phyloP scores from a whole-genome alignment of 1,140 invertebrate species.

The Armadillidium nasatum region DNA sequence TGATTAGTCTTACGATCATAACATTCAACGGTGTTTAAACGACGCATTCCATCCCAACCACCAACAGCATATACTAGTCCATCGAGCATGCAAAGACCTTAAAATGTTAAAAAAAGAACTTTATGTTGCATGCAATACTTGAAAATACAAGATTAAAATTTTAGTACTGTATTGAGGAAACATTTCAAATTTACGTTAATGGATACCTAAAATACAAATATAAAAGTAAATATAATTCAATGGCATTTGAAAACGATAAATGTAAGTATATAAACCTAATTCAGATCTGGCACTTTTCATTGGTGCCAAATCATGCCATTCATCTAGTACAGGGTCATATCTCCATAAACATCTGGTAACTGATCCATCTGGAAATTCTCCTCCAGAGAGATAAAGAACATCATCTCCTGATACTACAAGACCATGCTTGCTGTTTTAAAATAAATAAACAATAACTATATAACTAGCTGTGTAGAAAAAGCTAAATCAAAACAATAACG shows the following conservation, averaged over 20 bases:
- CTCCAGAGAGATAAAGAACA: slow-evolving; percentile 57
- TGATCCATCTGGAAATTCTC: slow-evolving; percentile 58
- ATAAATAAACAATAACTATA: too few species aligned
- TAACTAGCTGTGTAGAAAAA: too few species aligned
- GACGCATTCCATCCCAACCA: slow-evolving; percentile 75
- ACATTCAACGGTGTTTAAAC: slow-evolving; percentile 68
- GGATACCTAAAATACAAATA: too few species aligned
- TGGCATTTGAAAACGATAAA: too few species aligned
- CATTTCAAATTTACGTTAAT: too few species aligned
- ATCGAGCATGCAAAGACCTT: slow-evolving; percentile 61
- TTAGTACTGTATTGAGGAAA: too few species aligned
- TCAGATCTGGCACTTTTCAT: slow-evolving; percentile 55
- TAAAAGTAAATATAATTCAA: too few species aligned
- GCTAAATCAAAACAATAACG: too few species aligned
- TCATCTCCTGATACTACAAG: slow-evolving; percentile 56
- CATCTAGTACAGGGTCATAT: slow-evolving; percentile 56
- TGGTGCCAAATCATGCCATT: slow-evolving; percentile 56
- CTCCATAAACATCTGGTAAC: slow-evolving; percentile 54
- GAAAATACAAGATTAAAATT: not conserved
- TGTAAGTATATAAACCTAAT: too few species aligned
- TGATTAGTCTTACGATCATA: slow-evolving; percentile 61
- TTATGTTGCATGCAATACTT: not conserved
- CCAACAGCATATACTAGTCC: slow-evolving; percentile 69
- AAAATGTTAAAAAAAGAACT: slow-evolving; percentile 5
- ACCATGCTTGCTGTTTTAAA: slow-evolving; percentile 54